These are phyloP conservation scores for Acrocephalus arundinaceus DNA, from an alignment of 2,113 vertebrate genomes.

Conservation along the genomic window DNA sequence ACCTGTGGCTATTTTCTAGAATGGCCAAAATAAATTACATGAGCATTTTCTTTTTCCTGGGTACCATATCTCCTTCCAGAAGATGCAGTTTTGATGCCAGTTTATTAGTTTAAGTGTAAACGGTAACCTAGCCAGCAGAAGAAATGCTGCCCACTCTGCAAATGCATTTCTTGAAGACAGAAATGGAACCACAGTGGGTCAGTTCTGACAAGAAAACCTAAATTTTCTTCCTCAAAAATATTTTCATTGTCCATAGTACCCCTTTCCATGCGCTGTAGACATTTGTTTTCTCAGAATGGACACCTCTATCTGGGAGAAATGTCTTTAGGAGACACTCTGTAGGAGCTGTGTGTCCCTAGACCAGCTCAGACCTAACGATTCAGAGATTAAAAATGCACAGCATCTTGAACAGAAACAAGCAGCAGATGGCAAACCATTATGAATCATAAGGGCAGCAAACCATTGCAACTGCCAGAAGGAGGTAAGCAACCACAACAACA, in stretches of 20 bases:
- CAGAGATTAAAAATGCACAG: slow-evolving; percentile 19
- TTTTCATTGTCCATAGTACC: neutral
- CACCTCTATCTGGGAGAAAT: neutral
- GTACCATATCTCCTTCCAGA: neutral
- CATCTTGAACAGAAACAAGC: slow-evolving; percentile 23
- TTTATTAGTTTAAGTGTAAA: neutral
- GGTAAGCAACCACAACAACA: slow-evolving; percentile 30
- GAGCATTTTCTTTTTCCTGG: neutral
- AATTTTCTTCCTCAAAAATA: neutral
- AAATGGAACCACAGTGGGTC: neutral
- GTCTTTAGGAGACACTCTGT: neutral
- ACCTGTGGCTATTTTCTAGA: neutral
- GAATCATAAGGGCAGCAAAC: slow-evolving; percentile 51
- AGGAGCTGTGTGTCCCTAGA: neutral
- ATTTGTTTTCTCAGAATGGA: neutral
- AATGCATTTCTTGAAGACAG: neutral
- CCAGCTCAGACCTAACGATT: neutral
- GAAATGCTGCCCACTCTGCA: neutral
- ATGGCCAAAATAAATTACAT: neutral
- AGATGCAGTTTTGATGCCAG: neutral
- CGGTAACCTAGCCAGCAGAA: neutral
- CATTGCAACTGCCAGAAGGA: slow-evolving; percentile 37
- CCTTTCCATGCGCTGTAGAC: neutral
- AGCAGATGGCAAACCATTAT: slow-evolving; percentile 52
- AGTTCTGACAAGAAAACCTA: neutral